A percentile compares a stretch with the other conserved stretches of the same genome.
These are phyloP conservation scores for Merops nubicus DNA, from an alignment of 2,113 vertebrate genomes.

Conservation along the genomic window DNA sequence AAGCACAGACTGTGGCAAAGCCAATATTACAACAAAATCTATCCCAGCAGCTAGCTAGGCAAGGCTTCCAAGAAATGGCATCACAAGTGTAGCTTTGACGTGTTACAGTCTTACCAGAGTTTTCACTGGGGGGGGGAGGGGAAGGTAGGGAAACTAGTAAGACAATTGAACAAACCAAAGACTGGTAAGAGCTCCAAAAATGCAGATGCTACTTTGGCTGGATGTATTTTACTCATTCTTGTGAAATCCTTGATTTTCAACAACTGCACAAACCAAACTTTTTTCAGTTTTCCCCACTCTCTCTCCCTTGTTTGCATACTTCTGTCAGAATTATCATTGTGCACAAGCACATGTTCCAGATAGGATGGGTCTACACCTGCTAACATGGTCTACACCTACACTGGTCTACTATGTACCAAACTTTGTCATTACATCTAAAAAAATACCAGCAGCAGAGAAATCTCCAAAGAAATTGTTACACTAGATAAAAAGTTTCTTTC, in stretches of 20 bases:
- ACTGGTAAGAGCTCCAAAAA: neutral
- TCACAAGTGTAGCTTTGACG: neutral
- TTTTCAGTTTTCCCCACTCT: neutral
- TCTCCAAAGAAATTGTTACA: neutral
- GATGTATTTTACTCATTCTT: neutral
- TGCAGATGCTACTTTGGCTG: neutral
- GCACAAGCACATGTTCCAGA: neutral
- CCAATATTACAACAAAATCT: conserved; percentile 73
- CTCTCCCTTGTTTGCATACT: neutral
- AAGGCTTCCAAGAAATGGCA: neutral
- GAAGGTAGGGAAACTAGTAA: neutral
- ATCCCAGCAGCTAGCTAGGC: conserved; percentile 47
- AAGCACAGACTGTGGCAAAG: conserved; percentile 80
- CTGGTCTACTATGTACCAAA: neutral
- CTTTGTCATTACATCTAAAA: neutral
- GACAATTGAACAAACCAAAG: neutral
- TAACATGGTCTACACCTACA: neutral
- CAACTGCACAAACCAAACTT: neutral
- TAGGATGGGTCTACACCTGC: neutral
- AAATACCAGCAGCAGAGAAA: neutral
- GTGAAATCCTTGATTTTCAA: neutral
- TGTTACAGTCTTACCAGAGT: neutral
- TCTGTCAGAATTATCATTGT: neutral
- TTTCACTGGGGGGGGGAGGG: neutral
- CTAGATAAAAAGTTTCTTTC: neutral